These are phyloP conservation scores for Steinernema scapterisci DNA, from an alignment of 2,888 invertebrate genomes.

Conservation along the genomic window DNA sequence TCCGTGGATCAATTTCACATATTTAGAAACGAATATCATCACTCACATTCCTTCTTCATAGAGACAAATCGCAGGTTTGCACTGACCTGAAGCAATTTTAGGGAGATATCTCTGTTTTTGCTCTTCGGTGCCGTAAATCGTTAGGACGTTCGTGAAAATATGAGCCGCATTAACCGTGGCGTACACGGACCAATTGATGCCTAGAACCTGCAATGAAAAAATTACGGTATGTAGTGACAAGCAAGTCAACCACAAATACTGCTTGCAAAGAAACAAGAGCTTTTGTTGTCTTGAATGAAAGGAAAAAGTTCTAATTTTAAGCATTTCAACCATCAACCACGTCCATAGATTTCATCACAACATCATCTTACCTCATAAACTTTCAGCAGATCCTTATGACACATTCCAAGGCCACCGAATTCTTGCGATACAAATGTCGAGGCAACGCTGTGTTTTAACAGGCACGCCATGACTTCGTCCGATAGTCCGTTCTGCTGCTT, in stretches of 20 bases:
- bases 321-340: too few relatives aligned
- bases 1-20: neutral
- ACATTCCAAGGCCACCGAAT: constrained; percentile 61
- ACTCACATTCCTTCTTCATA: constrained; percentile 42
- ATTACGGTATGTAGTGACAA: too few relatives aligned
- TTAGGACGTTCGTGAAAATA: constrained; percentile 47
- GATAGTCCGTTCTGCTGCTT: constrained; percentile 40
- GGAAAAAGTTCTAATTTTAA: too few relatives aligned
- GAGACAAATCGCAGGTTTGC: constrained; percentile 49
- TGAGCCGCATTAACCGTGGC: constrained; percentile 43
- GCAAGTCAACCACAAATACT: too few relatives aligned
- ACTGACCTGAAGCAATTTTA: constrained; percentile 42
- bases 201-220: constrained; percentile 44
- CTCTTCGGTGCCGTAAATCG: constrained; percentile 45
- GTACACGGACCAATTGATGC: constrained; percentile 52
- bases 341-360: too few relatives aligned
- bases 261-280: too few relatives aligned
- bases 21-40: neutral
- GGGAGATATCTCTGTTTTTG: constrained; percentile 50
- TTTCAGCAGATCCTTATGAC: constrained; percentile 57
- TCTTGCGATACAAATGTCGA: constrained; percentile 51
- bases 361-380: constrained; percentile 51
- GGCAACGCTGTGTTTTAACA: constrained; percentile 52
- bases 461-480: constrained; percentile 43
- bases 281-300: too few relatives aligned